A percentile compares a stretch with the other conserved stretches of the same genome.
Evolutionary conservation across 2,888 invertebrate species (phyloP).

Genomic region (Drosophila leonis): DNA sequence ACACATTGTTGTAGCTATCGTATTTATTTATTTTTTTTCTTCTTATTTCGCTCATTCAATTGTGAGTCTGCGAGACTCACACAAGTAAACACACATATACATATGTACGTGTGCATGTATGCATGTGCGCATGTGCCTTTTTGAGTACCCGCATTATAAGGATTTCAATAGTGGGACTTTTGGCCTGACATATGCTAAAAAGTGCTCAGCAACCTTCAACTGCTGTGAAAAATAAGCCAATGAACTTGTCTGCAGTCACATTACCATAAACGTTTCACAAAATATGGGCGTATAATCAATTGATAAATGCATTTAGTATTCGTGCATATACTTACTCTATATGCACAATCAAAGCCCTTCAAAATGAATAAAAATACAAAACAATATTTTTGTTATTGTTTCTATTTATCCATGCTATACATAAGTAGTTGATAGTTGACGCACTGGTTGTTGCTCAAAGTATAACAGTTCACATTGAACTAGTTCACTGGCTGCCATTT

Average conservation of each 20-base stretch:
- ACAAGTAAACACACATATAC: neutral
- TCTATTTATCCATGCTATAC: too few relatives aligned
- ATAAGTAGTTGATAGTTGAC: neutral
- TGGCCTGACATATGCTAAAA: neutral
- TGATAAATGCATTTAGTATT: slow-evolving; percentile 19
- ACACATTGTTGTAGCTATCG: neutral
- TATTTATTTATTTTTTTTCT: neutral
- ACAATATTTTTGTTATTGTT: neutral
- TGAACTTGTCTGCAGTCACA: slow-evolving; percentile 14
- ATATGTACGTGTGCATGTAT: neutral
- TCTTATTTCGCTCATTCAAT: slow-evolving; percentile 5
- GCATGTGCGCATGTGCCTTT: too few relatives aligned
- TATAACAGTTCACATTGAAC: neutral
- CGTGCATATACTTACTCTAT: neutral
- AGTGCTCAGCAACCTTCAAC: slow-evolving; percentile 6
- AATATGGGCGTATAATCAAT: slow-evolving; percentile 41
- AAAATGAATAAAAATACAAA: neutral
- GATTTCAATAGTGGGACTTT: neutral
- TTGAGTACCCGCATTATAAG: slow-evolving; percentile 2
- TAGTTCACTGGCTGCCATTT: neutral
- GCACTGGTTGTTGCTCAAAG: neutral
- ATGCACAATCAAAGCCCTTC: neutral
- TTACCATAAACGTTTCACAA: slow-evolving; percentile 22
- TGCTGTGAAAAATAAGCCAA: slow-evolving; percentile 1
- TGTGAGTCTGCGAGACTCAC: neutral